phyloP scores from a whole-genome alignment of 2,113 vertebrate species.

The Ciconia maguari region DNA sequence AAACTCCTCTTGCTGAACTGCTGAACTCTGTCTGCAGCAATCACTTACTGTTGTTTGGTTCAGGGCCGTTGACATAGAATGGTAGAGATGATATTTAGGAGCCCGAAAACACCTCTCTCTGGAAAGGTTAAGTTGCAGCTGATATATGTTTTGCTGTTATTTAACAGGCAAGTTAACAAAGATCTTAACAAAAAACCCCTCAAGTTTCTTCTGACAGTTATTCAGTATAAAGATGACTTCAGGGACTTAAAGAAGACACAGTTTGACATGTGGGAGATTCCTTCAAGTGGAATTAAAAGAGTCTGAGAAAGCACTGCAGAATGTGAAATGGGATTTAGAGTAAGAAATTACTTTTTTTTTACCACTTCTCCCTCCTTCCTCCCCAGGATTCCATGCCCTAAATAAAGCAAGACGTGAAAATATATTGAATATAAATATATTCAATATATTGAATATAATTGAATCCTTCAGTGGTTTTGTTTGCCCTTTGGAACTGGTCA shows the following conservation, averaged over 20 bases:
- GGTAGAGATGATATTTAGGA: not conserved
- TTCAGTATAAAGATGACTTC: not conserved
- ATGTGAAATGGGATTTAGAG: not conserved
- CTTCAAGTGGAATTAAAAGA: not conserved
- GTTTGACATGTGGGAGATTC: not conserved
- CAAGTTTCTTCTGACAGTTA: not conserved
- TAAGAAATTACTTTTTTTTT: not conserved
- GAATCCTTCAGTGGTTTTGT: not conserved
- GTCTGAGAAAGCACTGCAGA: not conserved
- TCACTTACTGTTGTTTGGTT: not conserved
- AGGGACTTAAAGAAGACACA: not conserved
- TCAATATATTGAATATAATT: not conserved
- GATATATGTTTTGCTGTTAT: not conserved
- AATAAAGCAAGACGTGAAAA: not conserved
- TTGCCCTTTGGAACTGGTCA: not conserved
- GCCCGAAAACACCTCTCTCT: not conserved
- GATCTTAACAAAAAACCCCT: not conserved
- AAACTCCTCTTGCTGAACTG: not conserved
- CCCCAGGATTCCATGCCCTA: not conserved
- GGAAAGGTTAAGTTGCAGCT: not conserved
- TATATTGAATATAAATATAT: too few relatives aligned
- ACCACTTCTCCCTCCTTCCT: fast-evolving
- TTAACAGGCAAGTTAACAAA: not conserved
- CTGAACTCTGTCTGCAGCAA: not conserved
- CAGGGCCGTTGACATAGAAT: not conserved